phyloP scores from a whole-genome alignment of 1,140 invertebrate genomes.

The Drosophila burlai region DNA sequence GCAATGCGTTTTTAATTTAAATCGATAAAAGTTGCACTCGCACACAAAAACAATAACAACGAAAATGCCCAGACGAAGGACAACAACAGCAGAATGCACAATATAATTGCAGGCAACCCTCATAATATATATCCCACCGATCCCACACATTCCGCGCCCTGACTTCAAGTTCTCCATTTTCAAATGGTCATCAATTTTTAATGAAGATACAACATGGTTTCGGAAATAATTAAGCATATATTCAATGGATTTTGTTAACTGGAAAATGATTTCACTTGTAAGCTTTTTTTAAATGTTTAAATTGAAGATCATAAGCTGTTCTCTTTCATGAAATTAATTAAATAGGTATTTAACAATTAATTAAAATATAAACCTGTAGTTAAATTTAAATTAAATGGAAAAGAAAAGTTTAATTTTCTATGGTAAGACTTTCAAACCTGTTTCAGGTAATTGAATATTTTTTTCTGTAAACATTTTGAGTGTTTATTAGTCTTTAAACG shows the following conservation, averaged over 20 bases:
- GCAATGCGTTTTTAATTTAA: slow-evolving; percentile 83
- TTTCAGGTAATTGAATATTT: not conserved
- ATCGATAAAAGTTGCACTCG: slow-evolving; percentile 81
- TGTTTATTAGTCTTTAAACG: not conserved
- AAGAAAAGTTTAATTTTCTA: not conserved
- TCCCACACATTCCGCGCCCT: slow-evolving; percentile 7
- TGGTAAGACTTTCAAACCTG: not conserved
- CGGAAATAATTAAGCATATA: not conserved
- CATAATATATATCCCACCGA: slow-evolving; percentile 33
- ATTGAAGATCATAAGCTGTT: not conserved
- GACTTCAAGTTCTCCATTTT: slow-evolving; percentile 9
- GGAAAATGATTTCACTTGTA: not conserved
- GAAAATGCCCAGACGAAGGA: slow-evolving; percentile 36
- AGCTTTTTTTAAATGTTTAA: not conserved
- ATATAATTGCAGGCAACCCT: slow-evolving; percentile 73
- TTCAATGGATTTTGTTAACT: not conserved
- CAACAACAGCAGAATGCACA: slow-evolving; percentile 60
- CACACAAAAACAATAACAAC: slow-evolving; percentile 64
- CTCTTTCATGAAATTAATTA: not conserved
- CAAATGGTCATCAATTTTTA: slow-evolving; percentile 19
- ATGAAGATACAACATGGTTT: slow-evolving; percentile 21
- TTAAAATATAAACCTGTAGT: not conserved
- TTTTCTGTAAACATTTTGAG: not conserved
- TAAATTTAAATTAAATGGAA: not conserved
- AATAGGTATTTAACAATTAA: not conserved